Base-by-base conservation (phyloP, 1,140 invertebrate genomes). In the Bicyclus anynana region DNA sequence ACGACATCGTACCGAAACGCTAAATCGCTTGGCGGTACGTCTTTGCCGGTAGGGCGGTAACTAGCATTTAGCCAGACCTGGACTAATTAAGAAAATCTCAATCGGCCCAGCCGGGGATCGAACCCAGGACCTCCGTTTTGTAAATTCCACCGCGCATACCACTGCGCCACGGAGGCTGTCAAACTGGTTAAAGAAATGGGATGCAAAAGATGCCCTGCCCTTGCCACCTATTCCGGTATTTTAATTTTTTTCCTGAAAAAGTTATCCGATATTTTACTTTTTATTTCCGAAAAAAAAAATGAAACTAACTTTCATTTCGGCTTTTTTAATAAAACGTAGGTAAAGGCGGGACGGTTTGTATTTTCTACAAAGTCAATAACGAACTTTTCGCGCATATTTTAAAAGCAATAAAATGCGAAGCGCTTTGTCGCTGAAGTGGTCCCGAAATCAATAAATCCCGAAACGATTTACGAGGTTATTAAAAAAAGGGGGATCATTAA, bases 401-500 rank as follows among this genome's bases (percentile, higher is more conserved):
- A 44, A 44, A 44, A 44, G 40, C 40, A 44, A 44, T 53, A 53
- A 53, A 38, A 40, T 29, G 9, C 13, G 21, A 7, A 44, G 38
- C 40, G 23, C 51, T 40, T 26, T 38, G n/a, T 38, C 23, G 23
- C 18, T 35, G 16, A 13, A 35, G 2, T 33, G 9, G 16, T 47
- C 26, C 23, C 27, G n/a, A 44, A 57, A 53, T 48, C 35, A 33
- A 62, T 62, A 58, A 66, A 66, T 55, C 55, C 48, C 26, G 33
- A 20, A 40, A 52, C 46, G 40, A 62, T 58, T 58, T 50, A 38
- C 27, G 26, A 59, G 49, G 47, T 53, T 62, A 67, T 67, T 70
- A 70, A 64, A 62, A 63, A 54, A 62, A 65, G 46, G 59, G 40
- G 35, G 35, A 17, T 42, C 53, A 65, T 65, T 59, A 62, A 66